Base-by-base conservation (phyloP, 1,140 invertebrate species). In the Vollenhovia emeryi region DNA sequence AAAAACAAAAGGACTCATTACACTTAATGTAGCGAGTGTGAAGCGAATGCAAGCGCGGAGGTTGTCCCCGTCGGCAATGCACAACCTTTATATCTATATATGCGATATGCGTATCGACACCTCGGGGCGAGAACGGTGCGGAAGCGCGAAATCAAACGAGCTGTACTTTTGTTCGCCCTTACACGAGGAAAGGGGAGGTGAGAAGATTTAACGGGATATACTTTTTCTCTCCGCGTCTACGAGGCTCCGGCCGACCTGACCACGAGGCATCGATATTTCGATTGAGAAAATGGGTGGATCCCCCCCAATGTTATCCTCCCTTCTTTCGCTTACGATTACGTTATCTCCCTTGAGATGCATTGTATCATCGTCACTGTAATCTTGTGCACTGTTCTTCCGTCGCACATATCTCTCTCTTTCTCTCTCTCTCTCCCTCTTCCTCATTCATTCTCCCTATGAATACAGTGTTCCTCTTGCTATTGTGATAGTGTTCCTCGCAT, bases 1-100 rank as follows among this genome's bases (percentile, higher is more conserved):
- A 91, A 89, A 91, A 85, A 87, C 79, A 80, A 86, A 89, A 85
- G 87, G 87, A 84, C 75, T n/a, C 79, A 80, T 80, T 64, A 69
- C 9, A 87, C 52, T 87, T 89, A 91, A 90, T 82, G 87, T 90
- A 91, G 89, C 90, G 91, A 92, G 69, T 91, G 86, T 89, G 87
- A 92, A 93, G 91, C 89, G 82, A 89, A 91, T 92, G 90, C 92
- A 93, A 88, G 87, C 90, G 91, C 90, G 91, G 87, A 93, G 90
- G 90, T 90, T 91, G 90, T 92, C 89, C 92, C 89, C 91, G 87
- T 87, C 89, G 88, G 84, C 90, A 87, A 87, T 92, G 91, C 92
- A 79, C 80, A 88, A 93, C 88, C 90, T 92, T 88, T 91, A 89
- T 88, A 84, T 82, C 73, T 86, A 62, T 86, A 68, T 60, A 74